phyloP scores from a whole-genome alignment of 2,113 vertebrate genomes.

The Burhinus oedicnemus region DNA sequence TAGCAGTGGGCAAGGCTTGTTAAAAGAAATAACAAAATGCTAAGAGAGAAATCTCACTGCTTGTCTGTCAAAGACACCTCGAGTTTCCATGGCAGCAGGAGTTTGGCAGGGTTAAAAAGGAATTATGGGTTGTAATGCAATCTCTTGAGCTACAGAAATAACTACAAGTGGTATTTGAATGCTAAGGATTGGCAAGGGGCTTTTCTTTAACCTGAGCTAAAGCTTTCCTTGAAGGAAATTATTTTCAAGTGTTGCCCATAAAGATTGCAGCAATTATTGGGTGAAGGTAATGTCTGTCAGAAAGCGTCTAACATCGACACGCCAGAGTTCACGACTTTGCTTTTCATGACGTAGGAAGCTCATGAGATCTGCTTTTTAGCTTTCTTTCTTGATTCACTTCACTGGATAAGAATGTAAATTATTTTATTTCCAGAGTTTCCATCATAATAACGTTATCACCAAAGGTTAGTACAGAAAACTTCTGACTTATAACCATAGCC shows the following conservation, averaged over 20 bases:
- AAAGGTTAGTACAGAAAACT: neutral
- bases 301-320: rapidly evolving
- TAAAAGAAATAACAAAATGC: neutral
- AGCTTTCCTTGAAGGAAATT: neutral
- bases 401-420: neutral
- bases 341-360: neutral
- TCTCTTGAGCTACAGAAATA: neutral
- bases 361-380: neutral
- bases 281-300: neutral
- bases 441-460: neutral
- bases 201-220: neutral
- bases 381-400: neutral
- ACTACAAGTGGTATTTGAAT: rapidly evolving
- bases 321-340: neutral
- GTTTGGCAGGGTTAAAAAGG: neutral
- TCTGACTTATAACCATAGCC: neutral
- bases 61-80: neutral
- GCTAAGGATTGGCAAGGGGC: neutral
- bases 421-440: neutral
- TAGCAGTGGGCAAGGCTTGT: neutral
- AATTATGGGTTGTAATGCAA: neutral
- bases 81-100: neutral
- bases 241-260: neutral
- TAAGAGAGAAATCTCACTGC: neutral
- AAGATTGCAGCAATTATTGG: neutral